phyloP scores from a whole-genome alignment of 2,888 invertebrate genomes.

The Sisyra nigra region DNA sequence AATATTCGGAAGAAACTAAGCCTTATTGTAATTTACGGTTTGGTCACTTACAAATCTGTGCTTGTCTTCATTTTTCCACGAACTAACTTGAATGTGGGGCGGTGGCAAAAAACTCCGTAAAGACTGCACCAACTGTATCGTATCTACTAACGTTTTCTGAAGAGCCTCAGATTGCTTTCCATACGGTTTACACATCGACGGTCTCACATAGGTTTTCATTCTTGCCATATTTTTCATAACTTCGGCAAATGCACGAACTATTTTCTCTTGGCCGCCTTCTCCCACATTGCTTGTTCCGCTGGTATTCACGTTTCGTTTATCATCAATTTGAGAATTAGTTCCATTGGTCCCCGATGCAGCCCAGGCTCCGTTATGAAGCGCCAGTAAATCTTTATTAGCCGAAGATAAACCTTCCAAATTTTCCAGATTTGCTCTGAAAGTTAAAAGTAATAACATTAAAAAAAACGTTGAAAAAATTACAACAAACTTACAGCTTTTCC shows the following conservation, averaged over 20 bases:
- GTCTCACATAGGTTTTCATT: slow-evolving; percentile 76
- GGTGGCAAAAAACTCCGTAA: slow-evolving; percentile 71
- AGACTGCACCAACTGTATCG: slow-evolving; percentile 73
- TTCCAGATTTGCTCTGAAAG: slow-evolving; percentile 47
- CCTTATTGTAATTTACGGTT: too few relatives aligned
- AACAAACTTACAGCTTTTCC: too few relatives aligned
- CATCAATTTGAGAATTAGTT: not conserved
- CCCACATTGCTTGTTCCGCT: slow-evolving; percentile 19
- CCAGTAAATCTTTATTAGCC: slow-evolving; percentile 44
- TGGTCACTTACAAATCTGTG: slow-evolving; percentile 25
- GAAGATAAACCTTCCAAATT: slow-evolving; percentile 42
- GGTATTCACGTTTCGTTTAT: slow-evolving; percentile 5
- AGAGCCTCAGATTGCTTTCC: slow-evolving; percentile 79
- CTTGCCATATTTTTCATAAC: slow-evolving; percentile 77
- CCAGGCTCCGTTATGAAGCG: slow-evolving; percentile 54
- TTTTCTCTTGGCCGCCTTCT: slow-evolving; percentile 63
- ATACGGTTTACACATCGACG: slow-evolving; percentile 82
- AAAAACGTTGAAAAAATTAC: too few relatives aligned
- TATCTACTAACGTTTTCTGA: slow-evolving; percentile 75
- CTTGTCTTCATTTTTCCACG: slow-evolving; percentile 77
- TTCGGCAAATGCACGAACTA: slow-evolving; percentile 70
- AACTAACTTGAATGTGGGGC: slow-evolving; percentile 75
- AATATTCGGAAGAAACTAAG: too few relatives aligned
- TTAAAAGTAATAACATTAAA: too few relatives aligned
- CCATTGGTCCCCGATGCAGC: slow-evolving; percentile 18